Conservation (phyloP, 2,797 vertebrate genomes). For the Urosaurus nigricauda region DNA sequence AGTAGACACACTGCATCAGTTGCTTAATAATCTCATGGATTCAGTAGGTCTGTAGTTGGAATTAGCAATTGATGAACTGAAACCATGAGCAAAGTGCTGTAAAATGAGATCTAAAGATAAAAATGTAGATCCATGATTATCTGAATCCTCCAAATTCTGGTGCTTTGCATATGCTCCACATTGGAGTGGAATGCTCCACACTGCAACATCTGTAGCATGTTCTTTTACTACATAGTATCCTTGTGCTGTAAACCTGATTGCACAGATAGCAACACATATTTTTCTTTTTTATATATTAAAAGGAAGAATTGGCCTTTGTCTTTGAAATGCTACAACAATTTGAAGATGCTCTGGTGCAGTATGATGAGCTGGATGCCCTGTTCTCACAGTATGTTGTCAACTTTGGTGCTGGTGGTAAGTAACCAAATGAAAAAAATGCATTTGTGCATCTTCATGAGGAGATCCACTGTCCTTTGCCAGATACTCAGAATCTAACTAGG, state of each 20-base stretch:
- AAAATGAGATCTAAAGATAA: neutral
- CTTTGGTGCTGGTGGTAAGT: constrained; percentile 96
- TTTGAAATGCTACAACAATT: constrained; percentile 99
- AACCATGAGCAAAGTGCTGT: neutral
- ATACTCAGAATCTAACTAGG: neutral
- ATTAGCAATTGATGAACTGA: neutral
- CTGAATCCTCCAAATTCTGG: neutral
- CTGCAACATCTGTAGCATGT: neutral
- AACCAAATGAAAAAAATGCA: constrained; percentile 21
- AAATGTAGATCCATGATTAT: neutral
- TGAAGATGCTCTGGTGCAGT: constrained; percentile 97
- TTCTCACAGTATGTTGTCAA: constrained; percentile 99
- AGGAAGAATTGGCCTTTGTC: constrained; percentile 98
- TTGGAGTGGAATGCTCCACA: neutral
- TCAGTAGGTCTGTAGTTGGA: too few relatives aligned
- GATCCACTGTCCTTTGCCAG: neutral
- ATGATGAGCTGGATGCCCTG: constrained; percentile 97
- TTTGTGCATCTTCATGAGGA: neutral
- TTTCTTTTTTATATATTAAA: constrained; percentile 57
- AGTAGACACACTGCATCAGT: too few relatives aligned
- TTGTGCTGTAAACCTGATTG: neutral
- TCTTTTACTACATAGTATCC: neutral
- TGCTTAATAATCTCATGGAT: too few relatives aligned
- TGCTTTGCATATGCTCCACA: too few relatives aligned
- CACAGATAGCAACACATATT: constrained; percentile 7